phyloP scores from a whole-genome alignment of 1,140 invertebrate genomes.

The Philopotamus ludificatus region DNA sequence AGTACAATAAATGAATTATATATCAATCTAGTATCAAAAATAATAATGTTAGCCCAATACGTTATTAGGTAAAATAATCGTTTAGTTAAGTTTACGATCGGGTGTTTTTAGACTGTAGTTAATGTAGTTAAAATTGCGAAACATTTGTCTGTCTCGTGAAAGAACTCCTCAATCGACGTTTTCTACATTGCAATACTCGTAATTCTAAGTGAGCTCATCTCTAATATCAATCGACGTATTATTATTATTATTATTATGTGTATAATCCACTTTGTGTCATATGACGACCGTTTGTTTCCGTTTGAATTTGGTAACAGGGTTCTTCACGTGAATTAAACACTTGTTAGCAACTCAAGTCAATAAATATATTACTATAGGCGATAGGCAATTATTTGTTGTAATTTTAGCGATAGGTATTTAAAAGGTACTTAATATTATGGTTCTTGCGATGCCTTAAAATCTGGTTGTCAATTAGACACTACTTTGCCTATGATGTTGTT shows the following conservation, averaged over 20 bases:
- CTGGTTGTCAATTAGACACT: conserved; percentile 60
- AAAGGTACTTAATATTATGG: conserved; percentile 58
- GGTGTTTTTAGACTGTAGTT: conserved; percentile 56
- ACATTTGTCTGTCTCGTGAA: conserved; percentile 52
- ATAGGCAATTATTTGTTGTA: conserved; percentile 50
- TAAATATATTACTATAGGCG: conserved; percentile 46
- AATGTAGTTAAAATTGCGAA: conserved; percentile 44
- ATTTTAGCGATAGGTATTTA: conserved; percentile 59
- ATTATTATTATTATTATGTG: conserved; percentile 1
- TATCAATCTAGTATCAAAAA: conserved; percentile 60
- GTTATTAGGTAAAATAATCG: conserved; percentile 55
- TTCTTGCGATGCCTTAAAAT: conserved; percentile 61
- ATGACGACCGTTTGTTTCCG: background rate
- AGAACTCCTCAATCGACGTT: conserved; percentile 43
- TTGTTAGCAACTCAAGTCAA: conserved; percentile 40
- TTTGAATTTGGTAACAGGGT: conserved; percentile 31
- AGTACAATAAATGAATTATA: conserved; percentile 59
- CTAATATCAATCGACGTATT: too few relatives aligned
- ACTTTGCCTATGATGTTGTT: conserved; percentile 58
- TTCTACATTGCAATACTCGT: conserved; percentile 53
- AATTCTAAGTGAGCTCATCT: conserved; percentile 33
- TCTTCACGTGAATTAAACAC: conserved; percentile 37
- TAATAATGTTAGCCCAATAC: conserved; percentile 60
- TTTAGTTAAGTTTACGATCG: conserved; percentile 60
- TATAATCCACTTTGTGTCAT: background rate